Base-by-base conservation (phyloP, 2,113 vertebrate species). In the Ardeotis arabs region DNA sequence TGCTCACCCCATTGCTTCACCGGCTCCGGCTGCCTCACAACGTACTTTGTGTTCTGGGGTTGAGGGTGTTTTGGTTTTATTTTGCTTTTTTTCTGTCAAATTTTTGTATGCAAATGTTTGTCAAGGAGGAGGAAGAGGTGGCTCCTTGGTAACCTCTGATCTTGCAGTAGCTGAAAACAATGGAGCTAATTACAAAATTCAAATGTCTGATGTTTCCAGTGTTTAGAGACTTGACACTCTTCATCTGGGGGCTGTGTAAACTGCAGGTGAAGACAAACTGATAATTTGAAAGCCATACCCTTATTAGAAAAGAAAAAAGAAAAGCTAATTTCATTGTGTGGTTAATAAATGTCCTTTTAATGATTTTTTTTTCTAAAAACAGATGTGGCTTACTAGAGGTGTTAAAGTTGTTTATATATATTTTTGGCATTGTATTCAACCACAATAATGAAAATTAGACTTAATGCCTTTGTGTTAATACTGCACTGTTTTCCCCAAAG, bases 1-100 rank as follows among this genome's bases (percentile, higher is more conserved):
- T 0, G 1, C 49, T 52, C 3, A 13, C 35, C 35, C 55, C 55
- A 25, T 39, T n/a, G 1, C 37, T 47, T 50, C 2, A 2, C 23
- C 3, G 7, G 39, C 45, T 27, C 20, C 29, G 84, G 28, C 64
- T 75, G 7, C 47, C 76, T 84, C 50, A 10, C 37, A 39, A 37
- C 56, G 23, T 13, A 6, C 45, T 66, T 66, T n/a, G 31, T 35
- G 7, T 37, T 39, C 47, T 41, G 62, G 49, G 8, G 3, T 31
- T 72, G 79, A 63, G 49, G 39, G 28, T 4, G 2, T 10, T 84
- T 35, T 24, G 28, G 45, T 31, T 74, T 72, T 37, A 18, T 69
- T 86, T 45, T 66, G 14, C 27, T 31, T 82, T 62, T 81, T 84
- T 37, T 29, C 45, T 68, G 31, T n/a, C 7, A 24, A 31, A 39